phyloP scores from a whole-genome alignment of 2,113 vertebrate species.

The Litocranius walleri region DNA sequence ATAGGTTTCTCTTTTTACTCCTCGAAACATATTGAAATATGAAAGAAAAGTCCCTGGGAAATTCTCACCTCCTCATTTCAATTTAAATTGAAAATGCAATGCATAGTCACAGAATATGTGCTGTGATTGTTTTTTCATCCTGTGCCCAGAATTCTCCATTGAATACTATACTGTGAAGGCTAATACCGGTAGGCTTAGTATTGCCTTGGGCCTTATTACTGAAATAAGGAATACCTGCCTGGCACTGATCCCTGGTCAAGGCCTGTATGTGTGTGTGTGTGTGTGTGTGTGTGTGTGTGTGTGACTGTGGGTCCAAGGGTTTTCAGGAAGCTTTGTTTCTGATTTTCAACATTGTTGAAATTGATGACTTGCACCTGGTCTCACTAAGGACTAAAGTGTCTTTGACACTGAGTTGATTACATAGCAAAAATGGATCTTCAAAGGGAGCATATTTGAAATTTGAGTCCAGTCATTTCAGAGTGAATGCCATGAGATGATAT shows the following conservation, averaged over 20 bases:
- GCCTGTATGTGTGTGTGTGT: neutral
- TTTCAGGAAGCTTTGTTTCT: neutral
- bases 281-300: neutral
- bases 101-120: neutral
- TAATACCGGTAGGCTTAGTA: neutral
- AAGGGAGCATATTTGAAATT: neutral
- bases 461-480: neutral
- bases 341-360: neutral
- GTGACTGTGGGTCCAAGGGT: neutral
- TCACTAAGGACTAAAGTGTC: neutral
- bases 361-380: neutral
- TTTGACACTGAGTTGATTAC: neutral
- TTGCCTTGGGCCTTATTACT: neutral
- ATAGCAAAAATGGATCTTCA: neutral
- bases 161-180: neutral
- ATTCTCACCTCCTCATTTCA: neutral
- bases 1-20: neutral
- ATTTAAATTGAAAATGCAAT: conserved; percentile 21
- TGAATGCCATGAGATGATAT: neutral
- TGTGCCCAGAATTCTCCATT: neutral
- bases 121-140: neutral
- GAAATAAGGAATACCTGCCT: neutral
- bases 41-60: neutral
- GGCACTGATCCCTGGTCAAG: neutral
- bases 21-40: neutral